phyloP scores from a whole-genome alignment of 2,113 vertebrate species.

The Gymnocephalus cernua region DNA sequence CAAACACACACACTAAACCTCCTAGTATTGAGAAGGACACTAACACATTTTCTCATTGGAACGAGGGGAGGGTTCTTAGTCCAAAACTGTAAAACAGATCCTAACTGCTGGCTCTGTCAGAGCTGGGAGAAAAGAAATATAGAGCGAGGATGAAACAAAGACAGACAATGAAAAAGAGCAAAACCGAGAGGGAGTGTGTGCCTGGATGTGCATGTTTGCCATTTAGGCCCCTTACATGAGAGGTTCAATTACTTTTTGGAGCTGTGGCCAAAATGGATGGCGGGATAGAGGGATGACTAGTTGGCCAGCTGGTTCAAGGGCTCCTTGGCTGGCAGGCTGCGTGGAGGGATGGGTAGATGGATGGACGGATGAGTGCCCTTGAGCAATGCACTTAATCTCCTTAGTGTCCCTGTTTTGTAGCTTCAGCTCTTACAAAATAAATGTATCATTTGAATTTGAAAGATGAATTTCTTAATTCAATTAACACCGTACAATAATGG shows the following conservation, averaged over 20 bases:
- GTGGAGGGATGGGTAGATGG: conserved; percentile 25
- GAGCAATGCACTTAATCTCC: conserved; percentile 62
- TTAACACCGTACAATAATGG: neutral
- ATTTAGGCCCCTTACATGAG: conserved; percentile 62
- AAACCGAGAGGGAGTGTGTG: conserved; percentile 6
- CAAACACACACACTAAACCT: conserved; percentile 24
- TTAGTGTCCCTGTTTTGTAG: conserved; percentile 11
- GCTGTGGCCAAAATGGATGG: conserved; percentile 62
- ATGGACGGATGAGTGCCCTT: conserved; percentile 55
- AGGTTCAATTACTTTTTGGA: conserved; percentile 70
- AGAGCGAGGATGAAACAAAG: conserved; percentile 57
- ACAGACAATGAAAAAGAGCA: conserved; percentile 21
- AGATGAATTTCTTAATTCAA: neutral
- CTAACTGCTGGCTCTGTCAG: conserved; percentile 47
- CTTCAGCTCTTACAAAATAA: conserved; percentile 1
- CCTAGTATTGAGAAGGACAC: conserved; percentile 39
- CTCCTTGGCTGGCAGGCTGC: conserved; percentile 55
- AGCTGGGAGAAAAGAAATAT: conserved; percentile 45
- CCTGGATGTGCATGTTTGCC: conserved; percentile 6
- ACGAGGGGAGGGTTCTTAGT: conserved; percentile 40
- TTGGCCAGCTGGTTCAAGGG: conserved; percentile 68
- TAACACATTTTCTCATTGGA: conserved; percentile 72
- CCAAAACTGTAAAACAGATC: conserved; percentile 66
- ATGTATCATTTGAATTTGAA: neutral
- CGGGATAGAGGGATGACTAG: conserved; percentile 45